A percentile compares a stretch with the other conserved stretches of the same genome.
Conservation (phyloP, 2,797 vertebrate species). For the Cossypha dichroa region DNA sequence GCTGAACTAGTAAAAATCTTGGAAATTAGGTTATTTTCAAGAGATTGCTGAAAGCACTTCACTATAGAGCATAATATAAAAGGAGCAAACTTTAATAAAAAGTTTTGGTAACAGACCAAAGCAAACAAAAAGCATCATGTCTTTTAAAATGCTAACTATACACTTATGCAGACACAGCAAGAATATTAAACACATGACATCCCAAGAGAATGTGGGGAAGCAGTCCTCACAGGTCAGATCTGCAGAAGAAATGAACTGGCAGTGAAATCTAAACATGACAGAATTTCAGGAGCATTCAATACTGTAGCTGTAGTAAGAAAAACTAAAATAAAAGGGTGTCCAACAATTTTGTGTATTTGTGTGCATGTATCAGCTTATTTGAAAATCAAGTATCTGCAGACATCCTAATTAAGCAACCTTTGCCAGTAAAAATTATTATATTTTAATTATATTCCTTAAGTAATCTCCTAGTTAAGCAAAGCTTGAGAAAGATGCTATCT, state of each 20-base stretch:
- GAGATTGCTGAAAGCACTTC: neutral
- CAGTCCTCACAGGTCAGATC: neutral
- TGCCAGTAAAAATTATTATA: neutral
- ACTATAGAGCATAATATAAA: fast-evolving
- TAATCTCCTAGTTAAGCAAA: neutral
- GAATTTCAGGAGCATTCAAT: neutral
- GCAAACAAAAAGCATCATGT: neutral
- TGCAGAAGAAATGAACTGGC: neutral
- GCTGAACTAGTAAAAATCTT: neutral
- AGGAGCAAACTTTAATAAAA: neutral
- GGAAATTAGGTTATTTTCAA: neutral
- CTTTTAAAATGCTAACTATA: neutral
- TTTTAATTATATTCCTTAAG: slow-evolving; percentile 5
- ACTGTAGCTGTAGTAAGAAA: neutral
- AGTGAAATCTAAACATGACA: neutral
- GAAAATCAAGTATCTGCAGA: neutral
- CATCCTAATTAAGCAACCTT: neutral
- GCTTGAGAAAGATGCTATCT: neutral
- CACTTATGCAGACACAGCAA: neutral
- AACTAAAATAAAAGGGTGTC: neutral
- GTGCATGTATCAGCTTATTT: neutral
- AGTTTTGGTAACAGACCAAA: neutral
- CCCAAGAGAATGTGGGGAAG: neutral
- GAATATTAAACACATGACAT: neutral
- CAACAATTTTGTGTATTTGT: neutral